Evolutionary conservation across 2,113 vertebrate species (phyloP).

Genomic region (human (Homo sapiens)): GRCh38 chr4:74159501-74160000

Average conservation of each 20-base stretch:
- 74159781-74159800: background rate
- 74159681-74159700: background rate
- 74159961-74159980: constrained; percentile 20
- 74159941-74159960: background rate
- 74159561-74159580: background rate
- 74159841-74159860: background rate
- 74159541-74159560: background rate
- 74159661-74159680: background rate
- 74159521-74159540: background rate
- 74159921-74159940: background rate
- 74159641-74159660: background rate
- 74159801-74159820: background rate
- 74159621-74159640: background rate
- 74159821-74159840: background rate
- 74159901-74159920: background rate
- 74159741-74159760: constrained; percentile 20
- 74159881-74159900: background rate
- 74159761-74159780: background rate
- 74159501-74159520: background rate
- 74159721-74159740: background rate
- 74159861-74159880: constrained; percentile 17
- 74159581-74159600: background rate
- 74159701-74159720: background rate
- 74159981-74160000: constrained; percentile 52
- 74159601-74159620: background rate